Conservation (phyloP, 2,797 vertebrate genomes). For the Parauchenoglanis ngamensis region DNA sequence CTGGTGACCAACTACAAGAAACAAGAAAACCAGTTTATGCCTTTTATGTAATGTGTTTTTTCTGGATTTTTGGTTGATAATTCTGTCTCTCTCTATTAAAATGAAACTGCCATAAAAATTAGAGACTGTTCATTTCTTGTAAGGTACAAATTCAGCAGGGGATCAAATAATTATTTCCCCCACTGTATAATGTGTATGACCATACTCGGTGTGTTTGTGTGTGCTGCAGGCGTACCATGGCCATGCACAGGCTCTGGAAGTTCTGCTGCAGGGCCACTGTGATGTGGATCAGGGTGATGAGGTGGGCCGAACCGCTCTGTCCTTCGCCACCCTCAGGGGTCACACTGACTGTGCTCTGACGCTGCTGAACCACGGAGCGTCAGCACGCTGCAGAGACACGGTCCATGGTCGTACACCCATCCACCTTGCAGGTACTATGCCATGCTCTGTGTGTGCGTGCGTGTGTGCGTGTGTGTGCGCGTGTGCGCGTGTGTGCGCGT, state of each 20-base stretch:
- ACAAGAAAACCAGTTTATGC: no score
- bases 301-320: constrained; percentile 86
- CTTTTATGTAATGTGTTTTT: no score
- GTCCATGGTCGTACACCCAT: constrained; percentile 84
- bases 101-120: no score
- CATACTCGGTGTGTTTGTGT: neutral
- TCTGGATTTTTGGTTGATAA: no score
- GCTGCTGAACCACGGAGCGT: constrained; percentile 90
- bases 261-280: constrained; percentile 84
- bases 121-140: no score
- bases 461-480: neutral
- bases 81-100: no score
- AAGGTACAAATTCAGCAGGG: no score
- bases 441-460: neutral
- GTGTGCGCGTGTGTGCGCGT: neutral
- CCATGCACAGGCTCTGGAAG: constrained; percentile 92
- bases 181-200: neutral
- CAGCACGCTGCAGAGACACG: constrained; percentile 81
- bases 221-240: constrained; percentile 89
- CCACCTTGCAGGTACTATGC: constrained; percentile 86
- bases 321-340: constrained; percentile 87
- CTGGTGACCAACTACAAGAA: no score
- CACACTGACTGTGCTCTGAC: constrained; percentile 90
- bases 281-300: constrained; percentile 91
- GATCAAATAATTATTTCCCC: no score